Evolutionary conservation across 2,113 vertebrate species (phyloP).

Genomic region (Megalops atlanticus): DNA sequence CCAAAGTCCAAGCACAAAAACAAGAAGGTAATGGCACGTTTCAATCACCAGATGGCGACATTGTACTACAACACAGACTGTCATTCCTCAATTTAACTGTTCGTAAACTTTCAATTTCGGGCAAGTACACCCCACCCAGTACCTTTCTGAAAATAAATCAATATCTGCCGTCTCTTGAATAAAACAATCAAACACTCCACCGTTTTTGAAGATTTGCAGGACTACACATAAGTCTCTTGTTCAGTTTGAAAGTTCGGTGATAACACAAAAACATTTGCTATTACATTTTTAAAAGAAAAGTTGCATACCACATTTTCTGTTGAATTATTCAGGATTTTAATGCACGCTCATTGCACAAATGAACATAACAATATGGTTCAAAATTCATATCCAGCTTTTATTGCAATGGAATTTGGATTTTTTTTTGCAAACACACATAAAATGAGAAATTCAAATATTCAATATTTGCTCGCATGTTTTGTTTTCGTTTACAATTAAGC

Average conservation of each 20-base stretch:
- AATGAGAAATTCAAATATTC: conserved; percentile 27
- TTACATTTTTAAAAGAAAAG: neutral
- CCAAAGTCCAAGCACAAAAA: neutral
- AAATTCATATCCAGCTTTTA: conserved; percentile 30
- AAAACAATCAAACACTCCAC: neutral
- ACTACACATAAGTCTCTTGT: neutral
- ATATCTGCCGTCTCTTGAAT: neutral
- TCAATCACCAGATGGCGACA: conserved; percentile 18
- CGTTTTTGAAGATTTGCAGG: no score
- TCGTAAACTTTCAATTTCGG: conserved; percentile 5
- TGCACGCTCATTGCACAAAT: conserved; percentile 9
- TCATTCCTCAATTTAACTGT: neutral
- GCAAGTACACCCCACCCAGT: neutral
- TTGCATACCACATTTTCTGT: neutral
- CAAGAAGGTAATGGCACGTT: neutral
- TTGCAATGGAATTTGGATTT: conserved; percentile 16
- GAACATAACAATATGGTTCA: conserved; percentile 16
- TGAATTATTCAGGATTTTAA: neutral
- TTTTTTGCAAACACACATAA: conserved; percentile 25
- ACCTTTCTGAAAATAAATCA: neutral
- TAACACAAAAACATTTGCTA: neutral
- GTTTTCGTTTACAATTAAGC: conserved; percentile 16
- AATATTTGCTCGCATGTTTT: conserved; percentile 14
- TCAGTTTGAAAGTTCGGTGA: neutral
- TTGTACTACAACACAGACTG: neutral